Base-by-base conservation (phyloP, 2,888 invertebrate genomes). In the Hartigia nigra region DNA sequence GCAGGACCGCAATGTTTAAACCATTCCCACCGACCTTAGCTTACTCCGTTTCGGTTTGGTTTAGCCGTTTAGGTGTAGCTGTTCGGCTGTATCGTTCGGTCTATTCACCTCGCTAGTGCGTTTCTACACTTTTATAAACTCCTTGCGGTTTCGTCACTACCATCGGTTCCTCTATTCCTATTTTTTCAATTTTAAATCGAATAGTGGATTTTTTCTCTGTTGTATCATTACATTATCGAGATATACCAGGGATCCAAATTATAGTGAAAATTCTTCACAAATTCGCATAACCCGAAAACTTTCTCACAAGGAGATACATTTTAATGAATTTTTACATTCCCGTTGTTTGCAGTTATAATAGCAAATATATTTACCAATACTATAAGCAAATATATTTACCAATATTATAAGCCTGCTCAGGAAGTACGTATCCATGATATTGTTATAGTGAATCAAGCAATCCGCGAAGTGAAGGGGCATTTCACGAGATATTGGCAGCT, bases 1-100 rank as follows among this genome's bases (percentile, higher is more conserved):
- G 74, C 79, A 82, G 83, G 82, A 86, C 84, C 84, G 82, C 85
- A 84, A 84, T 84, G 83, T 84, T 85, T 85, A 80, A 80, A 76
- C 81, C 81, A 82, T 79, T 83, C 82, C 81, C 79, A 79, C 72
- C 80, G 81, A 79, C 80, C 79, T 81, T 77, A 82, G 76, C 81
- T 85, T 78, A 78, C 81, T 84, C 81, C 74, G 78, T 81, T 79
- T 76, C 70, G 39, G 76, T 79, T 75, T 74, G 74, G 69, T 79
- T 72, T 31, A 72, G 72, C 72, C 72, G 72, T 72, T 72, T 72
- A 72, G 72, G 72, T 72, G 72, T 72, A 72, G 31, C 72, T 34
- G 72, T 72, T 72, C 23, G 34, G 31, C 32, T 72, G 72, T 23
- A 14, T 32, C 35, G 35, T 74, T 23, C 39, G 74, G 34, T 69